Evolutionary conservation across 2,113 vertebrate genomes (phyloP), one percentile per base, ranked within the genome.

Genomic region (Hipposideros armiger): DNA sequence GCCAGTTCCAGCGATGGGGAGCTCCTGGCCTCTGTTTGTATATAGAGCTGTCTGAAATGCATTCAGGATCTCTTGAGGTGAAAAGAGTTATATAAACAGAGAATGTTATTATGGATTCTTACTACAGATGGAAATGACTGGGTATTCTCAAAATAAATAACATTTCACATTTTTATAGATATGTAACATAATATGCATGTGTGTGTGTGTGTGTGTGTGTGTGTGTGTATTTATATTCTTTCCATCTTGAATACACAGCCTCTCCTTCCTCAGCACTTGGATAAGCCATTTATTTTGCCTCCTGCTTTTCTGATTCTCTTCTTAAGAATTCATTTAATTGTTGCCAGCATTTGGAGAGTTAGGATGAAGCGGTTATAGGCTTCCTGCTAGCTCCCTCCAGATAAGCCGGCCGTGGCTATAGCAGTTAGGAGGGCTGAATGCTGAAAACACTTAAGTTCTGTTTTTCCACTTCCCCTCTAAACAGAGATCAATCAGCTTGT

Each of bases 41-140:
- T 98, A 96, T 96, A 97, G 97, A 97, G 87, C 95, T 96, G 96
- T 96, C 97, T 98, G 93, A 97, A 96, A 98, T 96, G 96, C 97
- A 95, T 97, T 96, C 50, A 90, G 97, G 97, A 97, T 97, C 97
- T 97, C 97, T 97, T 98, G 97, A 98, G 97, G 97, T 97, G 97
- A 98, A 98, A 98, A 96, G 97, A 97, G 96, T 98, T 97, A 97
- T 94, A 97, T 97, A 97, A 98, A 97, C 97, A 98, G 97, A 97
- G 97, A 97, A 97, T 97, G 97, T 96, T 98, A 98, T 97, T 98
- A 97, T 97, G 97, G 97, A 97, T 96, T 97, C 97, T 97, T 97
- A 97, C 97, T 98, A 97, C 97, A 97, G 97, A 97, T 97, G 97
- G 97, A 97, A 98, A 98, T 97, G 97, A 98, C 97, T 98, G 97